A percentile compares a stretch with the other conserved stretches of the same genome.
These are phyloP conservation scores for Chelon labrosus DNA, from an alignment of 2,797 vertebrate species.

Conservation along the genomic window DNA sequence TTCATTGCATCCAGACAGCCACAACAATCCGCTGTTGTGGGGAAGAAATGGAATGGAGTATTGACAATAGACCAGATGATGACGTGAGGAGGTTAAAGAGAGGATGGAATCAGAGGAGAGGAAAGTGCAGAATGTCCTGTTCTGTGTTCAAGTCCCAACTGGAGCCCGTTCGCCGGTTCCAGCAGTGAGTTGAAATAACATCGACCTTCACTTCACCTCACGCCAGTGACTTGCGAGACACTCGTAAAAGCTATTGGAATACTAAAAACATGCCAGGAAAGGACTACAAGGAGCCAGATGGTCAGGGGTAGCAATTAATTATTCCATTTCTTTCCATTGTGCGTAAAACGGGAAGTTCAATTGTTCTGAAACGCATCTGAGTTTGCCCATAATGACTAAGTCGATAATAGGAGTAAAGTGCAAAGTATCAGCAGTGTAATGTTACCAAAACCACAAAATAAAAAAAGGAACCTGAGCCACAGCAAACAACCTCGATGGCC, in stretches of 20 bases:
- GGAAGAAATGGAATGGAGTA: conserved; percentile 44
- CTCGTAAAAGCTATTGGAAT: conserved; percentile 52
- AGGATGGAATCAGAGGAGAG: conserved; percentile 33
- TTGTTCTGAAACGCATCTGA: conserved; percentile 19
- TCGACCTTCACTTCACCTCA: conserved; percentile 55
- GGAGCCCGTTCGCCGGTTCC: conserved; percentile 47
- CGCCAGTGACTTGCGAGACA: conserved; percentile 45
- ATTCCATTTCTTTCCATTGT: conserved; percentile 24
- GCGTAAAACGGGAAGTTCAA: neutral
- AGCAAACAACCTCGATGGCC: neutral
- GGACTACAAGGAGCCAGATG: conserved; percentile 39
- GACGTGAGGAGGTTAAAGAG: conserved; percentile 22
- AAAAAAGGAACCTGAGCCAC: conserved; percentile 16
- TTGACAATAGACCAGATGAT: conserved; percentile 63
- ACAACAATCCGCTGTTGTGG: conserved; percentile 37
- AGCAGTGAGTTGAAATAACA: conserved; percentile 61
- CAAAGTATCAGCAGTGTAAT: conserved; percentile 17
- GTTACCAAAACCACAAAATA: conserved; percentile 24
- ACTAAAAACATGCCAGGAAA: conserved; percentile 39
- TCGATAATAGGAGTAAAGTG: conserved; percentile 19
- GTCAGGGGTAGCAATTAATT: conserved; percentile 34
- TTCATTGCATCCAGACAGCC: conserved; percentile 43
- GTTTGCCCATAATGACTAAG: conserved; percentile 18
- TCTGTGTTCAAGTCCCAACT: conserved; percentile 43
- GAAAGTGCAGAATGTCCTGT: conserved; percentile 65